These are phyloP conservation scores for Dolichallabes microphthalmus DNA, from an alignment of 2,113 vertebrate genomes.

Conservation along the genomic window DNA sequence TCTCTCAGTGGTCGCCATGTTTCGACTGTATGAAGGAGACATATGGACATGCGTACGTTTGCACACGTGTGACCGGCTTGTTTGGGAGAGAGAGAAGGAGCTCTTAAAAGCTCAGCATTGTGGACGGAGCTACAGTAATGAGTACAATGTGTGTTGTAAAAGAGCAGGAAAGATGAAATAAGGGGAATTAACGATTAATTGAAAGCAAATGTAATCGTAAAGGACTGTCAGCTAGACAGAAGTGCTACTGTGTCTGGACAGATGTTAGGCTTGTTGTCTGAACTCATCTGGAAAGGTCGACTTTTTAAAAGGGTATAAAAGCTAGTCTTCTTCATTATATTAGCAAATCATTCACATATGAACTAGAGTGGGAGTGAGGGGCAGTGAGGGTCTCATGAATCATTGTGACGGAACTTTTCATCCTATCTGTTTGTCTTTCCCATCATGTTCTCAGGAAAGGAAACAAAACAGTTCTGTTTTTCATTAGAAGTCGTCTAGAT, in stretches of 20 bases:
- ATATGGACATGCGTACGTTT: background rate
- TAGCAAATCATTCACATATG: background rate
- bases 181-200: background rate
- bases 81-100: background rate
- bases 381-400: background rate
- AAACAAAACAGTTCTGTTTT: slow-evolving; percentile 2
- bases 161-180: slow-evolving; percentile 23
- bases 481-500: background rate
- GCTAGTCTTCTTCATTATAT: background rate
- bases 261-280: background rate
- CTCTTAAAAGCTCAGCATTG: background rate
- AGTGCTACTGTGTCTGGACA: background rate
- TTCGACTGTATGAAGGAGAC: background rate
- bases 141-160: slow-evolving; percentile 17
- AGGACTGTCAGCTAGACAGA: background rate
- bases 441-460: background rate
- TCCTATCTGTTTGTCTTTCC: background rate
- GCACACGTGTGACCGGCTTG: background rate
- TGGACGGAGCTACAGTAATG: background rate
- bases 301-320: background rate
- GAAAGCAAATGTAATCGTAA: slow-evolving; percentile 1
- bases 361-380: background rate
- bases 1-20: background rate
- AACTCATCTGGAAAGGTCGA: background rate
- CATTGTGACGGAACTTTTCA: background rate